phyloP scores from a whole-genome alignment of 2,888 invertebrate genomes.

The Hyles lineata region DNA sequence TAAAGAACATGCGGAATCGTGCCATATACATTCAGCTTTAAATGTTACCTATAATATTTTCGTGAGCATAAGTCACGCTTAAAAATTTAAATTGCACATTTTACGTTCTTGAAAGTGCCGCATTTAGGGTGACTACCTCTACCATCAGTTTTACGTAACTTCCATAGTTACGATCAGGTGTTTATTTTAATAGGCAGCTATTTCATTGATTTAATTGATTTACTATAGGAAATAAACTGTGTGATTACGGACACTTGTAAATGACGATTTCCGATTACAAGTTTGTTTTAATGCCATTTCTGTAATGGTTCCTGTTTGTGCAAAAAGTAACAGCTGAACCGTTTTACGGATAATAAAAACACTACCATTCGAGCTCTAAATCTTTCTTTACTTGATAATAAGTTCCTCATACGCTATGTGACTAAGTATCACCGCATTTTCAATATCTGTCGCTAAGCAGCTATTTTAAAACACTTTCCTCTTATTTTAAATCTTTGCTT shows the following conservation, averaged over 20 bases:
- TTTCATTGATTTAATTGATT: not conserved
- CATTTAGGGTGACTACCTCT: not conserved
- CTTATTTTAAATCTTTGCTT: no score
- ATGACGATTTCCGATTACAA: slow-evolving; percentile 5
- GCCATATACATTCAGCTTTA: slow-evolving; percentile 7
- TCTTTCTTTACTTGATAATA: no score
- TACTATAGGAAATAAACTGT: not conserved
- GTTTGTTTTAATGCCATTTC: not conserved
- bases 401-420: no score
- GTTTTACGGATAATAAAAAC: not conserved
- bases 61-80: slow-evolving; percentile 26
- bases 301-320: not conserved
- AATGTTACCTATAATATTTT: slow-evolving; percentile 16
- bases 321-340: not conserved
- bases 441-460: no score
- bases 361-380: no score
- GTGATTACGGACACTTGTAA: not conserved
- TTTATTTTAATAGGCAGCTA: not conserved
- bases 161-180: slow-evolving; percentile 9
- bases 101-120: slow-evolving; percentile 21
- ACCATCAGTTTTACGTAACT: slow-evolving; percentile 4
- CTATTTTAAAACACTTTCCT: no score
- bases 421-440: no score
- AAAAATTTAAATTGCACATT: slow-evolving; percentile 26
- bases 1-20: not conserved